Base-by-base conservation (phyloP, 2,113 vertebrate genomes). In the Terrapene triunguis region DNA sequence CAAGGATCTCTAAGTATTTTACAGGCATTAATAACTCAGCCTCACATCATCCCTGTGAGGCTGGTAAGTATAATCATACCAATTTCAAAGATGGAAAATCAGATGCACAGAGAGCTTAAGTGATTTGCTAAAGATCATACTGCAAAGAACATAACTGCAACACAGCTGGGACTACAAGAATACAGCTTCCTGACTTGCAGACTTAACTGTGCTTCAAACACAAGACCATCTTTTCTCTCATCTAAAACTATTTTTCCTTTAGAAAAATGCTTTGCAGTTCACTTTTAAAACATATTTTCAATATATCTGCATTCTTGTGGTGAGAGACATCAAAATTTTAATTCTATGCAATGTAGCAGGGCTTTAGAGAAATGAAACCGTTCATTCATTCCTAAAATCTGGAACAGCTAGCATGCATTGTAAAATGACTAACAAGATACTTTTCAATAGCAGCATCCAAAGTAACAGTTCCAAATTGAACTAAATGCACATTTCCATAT, bases 141-240 rank as follows among this genome's bases (percentile, higher is more conserved):
- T 83, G 35, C 35, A 50, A 88, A 94, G 83, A 89, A 5, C 79
- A 57, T 59, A 92, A 84, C 32, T 86, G 25, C 38, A 89, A 95
- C 62, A 86, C 53, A 87, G 84, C n/a, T 35, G 25, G 50, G 10
- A 51, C 38, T 38, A 35, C 6, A 32, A 44, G 50, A 92, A 80
- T 76, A 88, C 83, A 62, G 42, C 92, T 62, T 94, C 72, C 84
- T 74, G 90, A 87, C 54, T 93, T 90, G 95, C 72, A 87, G 59
- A 80, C 53, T 81, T 84, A 78, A 32, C 11, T 89, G 42, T 47
- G 16, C 16, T 84, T 85, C 10, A 80, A 4, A 74, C 95, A 96
- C 85, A 84, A 91, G 84, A 92, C 89, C 59, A 85, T 76, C 38
- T 59, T 91, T 76, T 21, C 0, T 85, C 93, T 84, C 82, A 38